phyloP scores from a whole-genome alignment of 2,888 invertebrate species.

The Polyommatus icarus region DNA sequence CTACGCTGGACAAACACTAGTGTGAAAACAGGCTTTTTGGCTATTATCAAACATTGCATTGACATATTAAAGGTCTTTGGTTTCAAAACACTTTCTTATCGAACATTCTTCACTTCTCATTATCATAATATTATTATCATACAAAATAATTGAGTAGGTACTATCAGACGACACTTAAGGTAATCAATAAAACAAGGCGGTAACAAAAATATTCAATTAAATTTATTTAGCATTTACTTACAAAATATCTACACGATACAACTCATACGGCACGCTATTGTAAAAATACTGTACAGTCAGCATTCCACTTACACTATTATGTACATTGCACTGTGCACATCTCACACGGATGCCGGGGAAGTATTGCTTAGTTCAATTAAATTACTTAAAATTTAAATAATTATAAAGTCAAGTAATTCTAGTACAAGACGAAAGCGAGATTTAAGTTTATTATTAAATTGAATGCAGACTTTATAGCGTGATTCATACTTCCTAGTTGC shows the following conservation, averaged over 20 bases:
- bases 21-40: too few relatives aligned
- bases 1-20: too few relatives aligned
- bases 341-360: neutral
- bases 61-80: too few relatives aligned
- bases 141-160: neutral
- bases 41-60: too few relatives aligned
- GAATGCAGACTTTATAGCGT: neutral
- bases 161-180: neutral
- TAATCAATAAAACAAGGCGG: conserved; percentile 32
- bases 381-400: neutral
- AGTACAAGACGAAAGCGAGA: neutral
- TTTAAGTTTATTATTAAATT: neutral
- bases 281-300: conserved; percentile 27
- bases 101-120: too few relatives aligned
- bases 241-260: conserved; percentile 42
- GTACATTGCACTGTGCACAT: neutral
- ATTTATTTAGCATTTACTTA: conserved; percentile 42
- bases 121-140: too few relatives aligned
- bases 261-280: conserved; percentile 36
- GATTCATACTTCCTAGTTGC: too few relatives aligned
- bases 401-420: neutral
- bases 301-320: conserved; percentile 1
- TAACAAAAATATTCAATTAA: conserved; percentile 42
- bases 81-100: too few relatives aligned
- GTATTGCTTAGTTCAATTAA: neutral